Evolutionary conservation across 1,140 invertebrate genomes (phyloP), one percentile per base, ranked within the genome.

Genomic region (Euura saliciscinereae): DNA sequence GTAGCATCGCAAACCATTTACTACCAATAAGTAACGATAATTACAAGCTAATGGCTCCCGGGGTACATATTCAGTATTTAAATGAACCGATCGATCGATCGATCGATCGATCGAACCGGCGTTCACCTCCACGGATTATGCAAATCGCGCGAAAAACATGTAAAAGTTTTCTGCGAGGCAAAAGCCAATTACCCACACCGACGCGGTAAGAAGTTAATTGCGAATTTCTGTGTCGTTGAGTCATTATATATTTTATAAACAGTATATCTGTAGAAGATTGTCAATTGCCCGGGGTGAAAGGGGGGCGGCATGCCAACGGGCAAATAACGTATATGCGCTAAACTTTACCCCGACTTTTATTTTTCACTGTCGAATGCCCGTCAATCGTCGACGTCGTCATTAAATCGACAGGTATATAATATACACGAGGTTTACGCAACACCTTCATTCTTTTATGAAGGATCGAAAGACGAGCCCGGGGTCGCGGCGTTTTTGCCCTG

Each of bases 31-130:
- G 51, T 59, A 59, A 59, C 51, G 51, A 59, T 59, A 59, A 59
- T 59, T 59, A 59, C 51, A 59, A 59, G 51, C 51, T 59, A 59
- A 59, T 59, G 51, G 51, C 51, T 59, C 51, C 51, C 51, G 51
- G 51, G 51, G 51, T 59, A 59, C 51, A 59, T 59, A 59, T 59
- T 59, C 51, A 59, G 51, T 59, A 59, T 59, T 59, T 59, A 59
- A 59, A 59, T 59, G 10, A 59, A 59, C 51, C 51, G 51, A 59
- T 3, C 51, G 51, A 59, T 59, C 8, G 13, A 59, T 59, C 51
- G 51, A 59, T n/a, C 8, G 51, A 8, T 59, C 51, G 28, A 28
- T 28, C 28, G 28, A 28, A 28, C 28, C 28, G 51, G 13, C 51
- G 51, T n/a, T 59, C 51, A 6, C 51, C 10, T 59, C 28, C 51